Base-by-base conservation (phyloP, 1,140 invertebrate species). In the Meloidogyne floridensis region DNA sequence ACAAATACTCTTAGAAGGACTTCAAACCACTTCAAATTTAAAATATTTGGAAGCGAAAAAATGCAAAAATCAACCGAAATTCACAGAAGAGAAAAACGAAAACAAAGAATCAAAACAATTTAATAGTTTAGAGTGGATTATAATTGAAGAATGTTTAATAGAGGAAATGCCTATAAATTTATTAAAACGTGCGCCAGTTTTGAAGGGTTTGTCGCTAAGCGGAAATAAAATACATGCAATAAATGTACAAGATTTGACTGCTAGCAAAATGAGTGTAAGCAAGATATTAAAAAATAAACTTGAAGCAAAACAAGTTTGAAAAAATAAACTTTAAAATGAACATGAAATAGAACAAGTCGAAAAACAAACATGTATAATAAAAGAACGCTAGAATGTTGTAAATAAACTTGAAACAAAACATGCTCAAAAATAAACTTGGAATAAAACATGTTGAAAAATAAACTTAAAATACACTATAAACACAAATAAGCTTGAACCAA, bases 91-190 rank as follows among this genome's bases (percentile, higher is more conserved):
- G 43, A 54, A 32, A 74, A 32, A 20, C 18, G 72, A 74, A 47
- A 5, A 74, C 5, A 13, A 8, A 9, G 53, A 65, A 65, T 42
- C 4, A 18, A 5, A 20, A 54, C 70, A 20, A 9, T 79, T 79
- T 51, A 20, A 47, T 10, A 11, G 10, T 18, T 71, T 85, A 32
- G 75, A 85, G 54, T 71, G 51, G 75, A 53, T 85, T 20, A 80
- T 74, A 42, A 85, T 84, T 65, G 83, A 84, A 42, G 77, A 85
- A 13, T 84, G 83, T 74, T 51, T 81, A 3, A 65, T 84, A 54
- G 73, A 75, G n/a, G 11, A 72, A 72, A 73, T 85, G 73, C 83
- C 83, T n/a, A 18, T n/a, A 42, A 54, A 3, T 9, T 56, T 84
- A n/a, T n/a, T 84, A 7, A 43, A 53, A 54, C 54, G 69, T 43